These are phyloP conservation scores for Tympanoctomys barrerae DNA, from an alignment of 2,797 vertebrate species.

Conservation along the genomic window DNA sequence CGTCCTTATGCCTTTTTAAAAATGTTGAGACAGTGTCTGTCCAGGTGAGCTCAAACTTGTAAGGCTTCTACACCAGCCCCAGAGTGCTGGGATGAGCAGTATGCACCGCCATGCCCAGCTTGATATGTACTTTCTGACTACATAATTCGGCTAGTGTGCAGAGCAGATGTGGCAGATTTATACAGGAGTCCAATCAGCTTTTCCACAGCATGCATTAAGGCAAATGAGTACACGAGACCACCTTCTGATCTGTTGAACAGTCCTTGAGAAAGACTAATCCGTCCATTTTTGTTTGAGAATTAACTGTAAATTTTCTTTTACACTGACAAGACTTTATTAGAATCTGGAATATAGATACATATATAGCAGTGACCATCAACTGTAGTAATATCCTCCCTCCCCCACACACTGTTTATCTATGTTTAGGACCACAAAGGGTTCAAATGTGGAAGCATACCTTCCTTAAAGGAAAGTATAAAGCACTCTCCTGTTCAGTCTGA, in stretches of 20 bases:
- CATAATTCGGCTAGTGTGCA: slow-evolving; percentile 58
- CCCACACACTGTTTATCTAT: background rate
- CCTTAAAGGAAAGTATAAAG: background rate
- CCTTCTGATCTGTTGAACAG: slow-evolving; percentile 18
- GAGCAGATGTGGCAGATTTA: slow-evolving; percentile 49
- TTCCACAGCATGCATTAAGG: slow-evolving; percentile 27
- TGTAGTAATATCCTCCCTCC: background rate
- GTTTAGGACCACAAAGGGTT: slow-evolving; percentile 3
- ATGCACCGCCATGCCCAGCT: background rate
- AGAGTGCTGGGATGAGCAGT: background rate
- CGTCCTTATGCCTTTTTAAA: background rate
- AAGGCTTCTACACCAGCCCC: background rate
- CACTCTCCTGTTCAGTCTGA: background rate
- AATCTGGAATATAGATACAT: background rate
- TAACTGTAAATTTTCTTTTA: slow-evolving; percentile 37
- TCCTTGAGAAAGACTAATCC: slow-evolving; percentile 37
- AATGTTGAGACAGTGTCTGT: background rate
- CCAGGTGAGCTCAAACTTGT: background rate
- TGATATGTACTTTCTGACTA: background rate
- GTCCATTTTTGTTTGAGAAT: slow-evolving; percentile 37
- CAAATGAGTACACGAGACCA: background rate
- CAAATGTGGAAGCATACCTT: background rate
- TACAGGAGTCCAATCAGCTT: background rate
- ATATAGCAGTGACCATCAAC: background rate
- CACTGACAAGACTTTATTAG: background rate